phyloP scores from a whole-genome alignment of 2,113 vertebrate species.

The Formicarius rufipectus region DNA sequence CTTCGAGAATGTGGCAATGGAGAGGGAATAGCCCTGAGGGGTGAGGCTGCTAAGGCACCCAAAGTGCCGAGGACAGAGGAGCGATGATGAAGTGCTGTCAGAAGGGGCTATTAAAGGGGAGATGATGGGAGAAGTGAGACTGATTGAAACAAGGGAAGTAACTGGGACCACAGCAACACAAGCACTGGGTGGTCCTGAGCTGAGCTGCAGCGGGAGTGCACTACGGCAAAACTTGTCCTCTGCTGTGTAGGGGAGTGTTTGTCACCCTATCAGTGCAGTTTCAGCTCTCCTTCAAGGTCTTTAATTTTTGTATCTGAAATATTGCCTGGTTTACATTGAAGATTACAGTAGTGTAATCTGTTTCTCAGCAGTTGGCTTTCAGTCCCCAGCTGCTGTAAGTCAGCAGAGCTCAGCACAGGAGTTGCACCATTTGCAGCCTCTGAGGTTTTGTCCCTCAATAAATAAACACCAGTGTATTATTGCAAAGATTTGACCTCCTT shows the following conservation, averaged over 20 bases:
- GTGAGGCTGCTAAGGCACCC: neutral
- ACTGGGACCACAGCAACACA: neutral
- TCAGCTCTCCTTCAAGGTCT: neutral
- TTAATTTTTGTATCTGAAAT: neutral
- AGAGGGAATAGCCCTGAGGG: neutral
- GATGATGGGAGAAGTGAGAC: neutral
- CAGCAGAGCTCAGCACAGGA: neutral
- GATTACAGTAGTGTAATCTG: neutral
- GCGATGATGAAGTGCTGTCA: accelerated
- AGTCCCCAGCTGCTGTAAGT: neutral
- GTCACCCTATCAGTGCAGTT: neutral
- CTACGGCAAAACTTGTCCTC: neutral
- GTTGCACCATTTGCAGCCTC: neutral
- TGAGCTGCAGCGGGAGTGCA: neutral
- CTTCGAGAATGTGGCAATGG: accelerated
- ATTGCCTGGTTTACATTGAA: neutral
- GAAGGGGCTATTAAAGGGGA: neutral
- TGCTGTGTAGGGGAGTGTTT: neutral
- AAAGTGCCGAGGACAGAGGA: neutral
- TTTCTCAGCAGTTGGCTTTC: neutral
- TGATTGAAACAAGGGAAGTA: neutral
- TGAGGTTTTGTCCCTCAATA: neutral
- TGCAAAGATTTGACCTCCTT: neutral
- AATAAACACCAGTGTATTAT: neutral
- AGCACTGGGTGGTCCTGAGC: neutral